Evolutionary conservation across 2,113 vertebrate genomes (phyloP).

Genomic region (Carassius gibelio): DNA sequence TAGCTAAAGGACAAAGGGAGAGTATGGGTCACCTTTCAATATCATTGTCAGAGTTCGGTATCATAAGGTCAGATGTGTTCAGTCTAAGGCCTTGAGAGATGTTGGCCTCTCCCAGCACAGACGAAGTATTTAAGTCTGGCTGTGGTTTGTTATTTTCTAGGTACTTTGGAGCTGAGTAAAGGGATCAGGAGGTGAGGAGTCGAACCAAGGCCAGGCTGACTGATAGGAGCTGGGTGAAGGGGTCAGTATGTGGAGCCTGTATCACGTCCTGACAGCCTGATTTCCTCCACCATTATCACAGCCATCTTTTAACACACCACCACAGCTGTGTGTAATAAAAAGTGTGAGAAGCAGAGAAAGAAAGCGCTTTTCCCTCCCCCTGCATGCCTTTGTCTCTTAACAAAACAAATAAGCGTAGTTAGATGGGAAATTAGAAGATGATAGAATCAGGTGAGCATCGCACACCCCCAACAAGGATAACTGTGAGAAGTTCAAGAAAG

Average conservation of each 20-base stretch:
- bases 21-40: neutral
- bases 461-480: neutral
- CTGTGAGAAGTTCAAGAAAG: constrained; percentile 2
- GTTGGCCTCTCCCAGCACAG: neutral
- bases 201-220: constrained; percentile 78
- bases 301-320: constrained; percentile 40
- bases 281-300: constrained; percentile 63
- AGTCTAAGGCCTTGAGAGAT: neutral
- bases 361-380: constrained; percentile 1
- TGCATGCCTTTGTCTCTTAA: constrained; percentile 18
- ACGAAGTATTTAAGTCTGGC: constrained; percentile 28
- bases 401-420: neutral
- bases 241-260: constrained; percentile 71
- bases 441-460: constrained; percentile 15
- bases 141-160: constrained; percentile 69
- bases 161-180: constrained; percentile 63
- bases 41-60: neutral
- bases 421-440: constrained; percentile 27
- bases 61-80: neutral
- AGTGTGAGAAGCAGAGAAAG: constrained; percentile 9
- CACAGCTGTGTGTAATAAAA: constrained; percentile 37
- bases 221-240: constrained; percentile 72
- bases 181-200: constrained; percentile 74
- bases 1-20: neutral
- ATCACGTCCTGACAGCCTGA: constrained; percentile 66